A percentile compares a stretch with the other conserved stretches of the same genome.
Evolutionary conservation across 2,888 invertebrate species (phyloP).

Genomic region (Lymantria monacha): DNA sequence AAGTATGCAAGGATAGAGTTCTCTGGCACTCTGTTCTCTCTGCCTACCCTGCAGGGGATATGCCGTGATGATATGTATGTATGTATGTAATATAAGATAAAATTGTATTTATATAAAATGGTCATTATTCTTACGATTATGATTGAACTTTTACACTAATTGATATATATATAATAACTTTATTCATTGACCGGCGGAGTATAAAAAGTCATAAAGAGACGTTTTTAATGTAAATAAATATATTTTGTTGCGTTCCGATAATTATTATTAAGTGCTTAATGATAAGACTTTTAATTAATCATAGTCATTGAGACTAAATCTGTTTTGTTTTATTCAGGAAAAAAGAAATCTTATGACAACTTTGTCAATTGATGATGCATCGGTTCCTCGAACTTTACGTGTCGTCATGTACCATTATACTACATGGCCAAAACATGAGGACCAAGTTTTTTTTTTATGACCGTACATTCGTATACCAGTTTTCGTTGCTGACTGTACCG

Average conservation of each 20-base stretch:
- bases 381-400: constrained; percentile 29
- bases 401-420: constrained; percentile 28
- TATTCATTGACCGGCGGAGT: not conserved
- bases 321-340: constrained; percentile 14
- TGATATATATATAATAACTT: constrained; percentile 21
- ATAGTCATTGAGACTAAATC: constrained; percentile 6
- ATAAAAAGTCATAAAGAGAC: constrained; percentile 2
- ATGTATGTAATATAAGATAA: constrained; percentile 7
- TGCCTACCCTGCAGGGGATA: too few species aligned
- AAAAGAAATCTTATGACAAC: constrained; percentile 16
- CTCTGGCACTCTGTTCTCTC: too few species aligned
- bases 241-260: constrained; percentile 5
- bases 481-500: constrained; percentile 42
- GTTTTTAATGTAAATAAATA: constrained; percentile 6
- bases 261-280: constrained; percentile 10
- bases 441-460: constrained; percentile 30
- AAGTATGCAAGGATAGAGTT: too few species aligned
- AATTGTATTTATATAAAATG: constrained; percentile 7
- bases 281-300: constrained; percentile 15
- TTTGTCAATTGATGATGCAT: constrained; percentile 38
- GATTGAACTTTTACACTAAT: constrained; percentile 19
- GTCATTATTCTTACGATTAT: constrained; percentile 24
- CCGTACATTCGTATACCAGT: constrained; percentile 41
- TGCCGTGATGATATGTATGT: too few species aligned
- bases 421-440: constrained; percentile 30